These are phyloP conservation scores for Caenorhabditis sinica DNA, from an alignment of 2,888 invertebrate species.

Conservation along the genomic window DNA sequence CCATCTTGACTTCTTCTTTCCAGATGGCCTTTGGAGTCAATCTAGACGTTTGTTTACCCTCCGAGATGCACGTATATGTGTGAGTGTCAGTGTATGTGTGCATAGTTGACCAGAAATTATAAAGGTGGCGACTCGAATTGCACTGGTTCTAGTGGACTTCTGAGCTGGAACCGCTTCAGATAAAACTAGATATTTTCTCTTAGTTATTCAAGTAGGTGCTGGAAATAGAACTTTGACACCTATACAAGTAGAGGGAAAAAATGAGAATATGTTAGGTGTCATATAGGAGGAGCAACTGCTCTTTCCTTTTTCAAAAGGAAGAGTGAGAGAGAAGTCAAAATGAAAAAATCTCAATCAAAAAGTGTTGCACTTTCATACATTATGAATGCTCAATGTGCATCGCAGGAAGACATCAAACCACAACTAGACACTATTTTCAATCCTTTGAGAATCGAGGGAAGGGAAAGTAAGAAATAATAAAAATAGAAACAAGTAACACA, in stretches of 20 bases:
- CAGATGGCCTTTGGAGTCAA: conserved; percentile 27
- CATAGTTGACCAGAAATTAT: conserved; percentile 28
- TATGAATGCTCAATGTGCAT: conserved; percentile 24
- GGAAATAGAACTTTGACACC: neutral
- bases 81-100: neutral
- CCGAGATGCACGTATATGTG: conserved; percentile 28
- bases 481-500: neutral
- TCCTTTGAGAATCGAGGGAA: neutral
- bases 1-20: neutral
- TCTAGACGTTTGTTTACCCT: conserved; percentile 20
- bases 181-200: neutral
- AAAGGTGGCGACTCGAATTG: neutral
- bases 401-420: conserved; percentile 15
- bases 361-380: conserved; percentile 22
- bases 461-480: neutral
- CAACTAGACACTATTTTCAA: neutral
- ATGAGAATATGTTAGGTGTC: neutral
- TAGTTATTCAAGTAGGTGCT: neutral
- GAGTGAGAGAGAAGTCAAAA: neutral
- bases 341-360: conserved; percentile 32
- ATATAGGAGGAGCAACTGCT: neutral
- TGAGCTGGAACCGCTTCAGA: conserved; percentile 10
- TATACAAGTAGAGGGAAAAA: neutral
- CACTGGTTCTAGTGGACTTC: conserved; percentile 1
- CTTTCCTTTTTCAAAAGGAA: conserved; percentile 10